Evolutionary conservation across 2,113 vertebrate genomes (phyloP), one percentile per base, ranked within the genome.

Genomic region (Labeo rohita): DNA sequence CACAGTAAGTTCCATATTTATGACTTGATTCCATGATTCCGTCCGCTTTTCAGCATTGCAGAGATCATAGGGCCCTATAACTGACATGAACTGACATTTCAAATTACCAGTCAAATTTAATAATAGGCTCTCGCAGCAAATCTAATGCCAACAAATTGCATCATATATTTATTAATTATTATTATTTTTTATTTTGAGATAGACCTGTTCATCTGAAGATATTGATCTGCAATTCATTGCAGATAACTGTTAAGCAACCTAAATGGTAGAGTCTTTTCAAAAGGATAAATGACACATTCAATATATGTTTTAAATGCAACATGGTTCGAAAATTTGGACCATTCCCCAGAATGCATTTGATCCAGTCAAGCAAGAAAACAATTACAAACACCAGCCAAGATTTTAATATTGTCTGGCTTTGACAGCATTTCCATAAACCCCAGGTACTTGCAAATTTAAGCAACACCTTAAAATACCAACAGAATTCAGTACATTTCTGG

Each of bases 271-370:
- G 12, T 39, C 3, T 50, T 28, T 50, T 50, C 13, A 34, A 16
- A 28, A 80, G 54, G 36, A 63, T 15, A 65, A 80, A 65, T 2
- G 21, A 45, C 54, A 80, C 18, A 28, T 9, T 49, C 36, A 6
- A 81, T 65, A 34, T 45, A 16, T 11, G 39, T 16, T 65, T 65
- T 65, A 36, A 68, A 68, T n/a, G 4, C n/a, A 82, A 36, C 23
- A 80, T 0, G 0, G 34, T 63, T 47, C 8, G 23, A 81, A 3
- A 28, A 49, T 63, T 65, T 61, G 78, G 39, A 80, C 47, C 43
- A 28, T 52, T 11, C 12, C 56, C 43, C n/a, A 81, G 39, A 81
- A 81, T 52, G 45, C 45, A 82, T 68, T 36, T 82, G 23, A 52
- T 70, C 15, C 47, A 36, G 10, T 36, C 9, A 70, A 65, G 56